Evolutionary conservation across 2,113 vertebrate genomes (phyloP).

Genomic region (Limanda limanda): DNA sequence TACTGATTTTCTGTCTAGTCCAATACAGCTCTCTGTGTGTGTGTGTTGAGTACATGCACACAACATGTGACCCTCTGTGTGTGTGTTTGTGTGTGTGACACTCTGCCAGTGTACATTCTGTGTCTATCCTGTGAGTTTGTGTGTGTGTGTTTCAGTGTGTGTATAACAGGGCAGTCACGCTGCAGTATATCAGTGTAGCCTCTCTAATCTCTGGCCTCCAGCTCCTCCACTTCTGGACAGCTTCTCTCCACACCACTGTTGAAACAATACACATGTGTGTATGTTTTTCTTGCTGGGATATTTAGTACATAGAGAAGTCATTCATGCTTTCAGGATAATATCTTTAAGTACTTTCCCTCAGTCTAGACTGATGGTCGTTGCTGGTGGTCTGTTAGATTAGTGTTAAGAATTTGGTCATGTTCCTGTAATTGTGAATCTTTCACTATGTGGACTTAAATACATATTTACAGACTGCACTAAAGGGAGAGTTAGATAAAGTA

Average conservation of each 20-base stretch:
- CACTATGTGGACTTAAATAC: background rate
- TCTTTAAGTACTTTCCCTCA: background rate
- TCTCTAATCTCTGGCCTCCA: slow-evolving; percentile 56
- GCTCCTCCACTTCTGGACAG: slow-evolving; percentile 55
- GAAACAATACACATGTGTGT: background rate
- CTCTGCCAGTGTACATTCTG: slow-evolving; percentile 43
- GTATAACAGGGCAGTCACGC: slow-evolving; percentile 42
- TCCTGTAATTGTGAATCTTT: background rate
- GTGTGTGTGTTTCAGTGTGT: slow-evolving; percentile 6
- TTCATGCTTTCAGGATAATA: background rate
- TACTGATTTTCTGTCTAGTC: slow-evolving; percentile 36
- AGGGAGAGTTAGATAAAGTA: background rate
- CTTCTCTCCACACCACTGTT: slow-evolving; percentile 39
- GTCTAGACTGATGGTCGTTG: background rate
- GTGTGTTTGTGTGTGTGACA: background rate
- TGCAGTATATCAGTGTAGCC: slow-evolving; percentile 56
- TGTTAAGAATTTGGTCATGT: background rate
- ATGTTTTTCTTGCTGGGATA: background rate
- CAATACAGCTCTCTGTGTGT: slow-evolving; percentile 3
- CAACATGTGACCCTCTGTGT: slow-evolving; percentile 55
- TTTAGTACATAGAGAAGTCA: background rate
- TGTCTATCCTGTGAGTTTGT: background rate
- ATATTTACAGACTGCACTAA: background rate
- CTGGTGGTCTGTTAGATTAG: background rate
- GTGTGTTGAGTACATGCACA: slow-evolving; percentile 48